A percentile compares a stretch with the other conserved stretches of the same genome.
Evolutionary conservation across 2,113 vertebrate species (phyloP).

Genomic region (Pangasianodon hypophthalmus): DNA sequence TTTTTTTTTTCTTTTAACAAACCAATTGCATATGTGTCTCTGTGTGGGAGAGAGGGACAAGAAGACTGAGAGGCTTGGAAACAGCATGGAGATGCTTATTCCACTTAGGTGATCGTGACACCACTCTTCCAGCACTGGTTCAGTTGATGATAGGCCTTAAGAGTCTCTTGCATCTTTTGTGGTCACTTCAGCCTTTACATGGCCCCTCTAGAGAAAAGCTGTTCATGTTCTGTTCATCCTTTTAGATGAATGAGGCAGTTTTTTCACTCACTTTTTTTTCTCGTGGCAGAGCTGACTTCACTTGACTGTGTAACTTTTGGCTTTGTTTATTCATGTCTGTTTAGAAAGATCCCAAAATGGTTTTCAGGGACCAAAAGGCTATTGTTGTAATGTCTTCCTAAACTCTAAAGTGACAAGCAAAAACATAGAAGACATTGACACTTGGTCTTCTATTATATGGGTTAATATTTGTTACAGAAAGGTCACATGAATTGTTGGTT

Average conservation of each 20-base stretch:
- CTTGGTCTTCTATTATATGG: neutral
- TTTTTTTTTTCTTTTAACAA: conserved; percentile 56
- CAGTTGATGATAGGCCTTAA: conserved; percentile 49
- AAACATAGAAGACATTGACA: neutral
- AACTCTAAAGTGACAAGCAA: conserved; percentile 38
- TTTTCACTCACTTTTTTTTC: conserved; percentile 43
- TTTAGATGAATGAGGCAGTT: conserved; percentile 42
- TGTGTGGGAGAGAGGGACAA: conserved; percentile 47
- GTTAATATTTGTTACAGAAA: neutral
- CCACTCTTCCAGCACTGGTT: conserved; percentile 47
- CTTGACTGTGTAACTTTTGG: conserved; percentile 24
- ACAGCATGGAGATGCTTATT: conserved; percentile 51
- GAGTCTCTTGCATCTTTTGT: conserved; percentile 44
- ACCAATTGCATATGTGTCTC: conserved; percentile 65
- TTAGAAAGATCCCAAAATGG: conserved; percentile 40
- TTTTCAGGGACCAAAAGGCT: conserved; percentile 44
- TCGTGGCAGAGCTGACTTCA: conserved; percentile 49
- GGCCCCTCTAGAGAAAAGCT: conserved; percentile 25
- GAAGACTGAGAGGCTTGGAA: conserved; percentile 41
- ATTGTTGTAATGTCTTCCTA: conserved; percentile 39
- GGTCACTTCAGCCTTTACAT: conserved; percentile 29
- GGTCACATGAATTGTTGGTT: neutral
- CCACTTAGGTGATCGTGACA: conserved; percentile 52
- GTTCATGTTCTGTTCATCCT: conserved; percentile 46
- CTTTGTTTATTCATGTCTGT: conserved; percentile 48